Evolutionary conservation across 64 coral and sea anemone genomes (phyloP).

Genomic region (Exaiptasia diaphana): DNA sequence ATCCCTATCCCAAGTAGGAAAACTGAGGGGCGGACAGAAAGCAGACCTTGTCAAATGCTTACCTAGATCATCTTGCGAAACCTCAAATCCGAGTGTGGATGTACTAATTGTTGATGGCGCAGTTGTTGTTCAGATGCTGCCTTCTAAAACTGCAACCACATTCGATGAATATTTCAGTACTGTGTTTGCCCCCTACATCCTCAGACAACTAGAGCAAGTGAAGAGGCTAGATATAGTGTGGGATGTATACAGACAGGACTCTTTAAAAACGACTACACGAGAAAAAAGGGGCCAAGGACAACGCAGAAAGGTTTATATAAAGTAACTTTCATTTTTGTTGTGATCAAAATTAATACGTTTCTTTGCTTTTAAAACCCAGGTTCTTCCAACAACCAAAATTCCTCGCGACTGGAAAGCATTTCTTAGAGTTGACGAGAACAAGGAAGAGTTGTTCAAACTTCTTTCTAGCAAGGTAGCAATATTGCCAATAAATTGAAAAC

Average conservation of each 20-base stretch:
- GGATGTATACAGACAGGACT: conserved; percentile 40
- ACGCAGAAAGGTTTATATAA: background rate
- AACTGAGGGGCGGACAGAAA: background rate
- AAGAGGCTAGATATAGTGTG: conserved; percentile 34
- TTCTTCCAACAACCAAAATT: background rate
- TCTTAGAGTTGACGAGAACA: background rate
- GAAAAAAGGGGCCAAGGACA: background rate
- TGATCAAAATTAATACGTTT: background rate
- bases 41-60: conserved; percentile 20
- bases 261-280: no score
- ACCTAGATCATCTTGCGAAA: background rate
- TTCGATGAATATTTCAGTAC: conserved; percentile 14
- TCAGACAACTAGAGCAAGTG: conserved; percentile 22
- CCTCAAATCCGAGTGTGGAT: background rate
- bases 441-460: background rate
- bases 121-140: background rate
- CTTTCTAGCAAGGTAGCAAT: no score
- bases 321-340: background rate
- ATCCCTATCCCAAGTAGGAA: background rate
- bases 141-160: background rate
- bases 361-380: background rate
- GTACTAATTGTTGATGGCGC: background rate
- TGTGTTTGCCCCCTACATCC: conserved; percentile 13
- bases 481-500: no score
- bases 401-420: conserved; percentile 18